Conservation (phyloP, 2,888 invertebrate genomes). For the Cephus rjabovi region DNA sequence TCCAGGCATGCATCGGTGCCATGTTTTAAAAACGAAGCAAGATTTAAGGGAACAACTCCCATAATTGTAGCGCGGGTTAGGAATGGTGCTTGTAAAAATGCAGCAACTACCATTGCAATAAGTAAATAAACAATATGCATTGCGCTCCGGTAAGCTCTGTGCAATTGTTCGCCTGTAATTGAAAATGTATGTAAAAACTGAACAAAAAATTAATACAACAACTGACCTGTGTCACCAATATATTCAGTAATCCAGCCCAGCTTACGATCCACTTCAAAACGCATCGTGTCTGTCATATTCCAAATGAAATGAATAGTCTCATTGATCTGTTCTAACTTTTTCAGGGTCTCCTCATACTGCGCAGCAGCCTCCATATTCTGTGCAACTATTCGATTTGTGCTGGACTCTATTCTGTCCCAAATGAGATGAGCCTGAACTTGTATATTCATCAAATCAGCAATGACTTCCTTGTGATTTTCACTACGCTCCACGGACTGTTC, state of each 20-base stretch:
- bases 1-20: slow-evolving; percentile 57
- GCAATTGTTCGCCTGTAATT: slow-evolving; percentile 54
- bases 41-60: slow-evolving; percentile 58
- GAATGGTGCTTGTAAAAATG: slow-evolving; percentile 60
- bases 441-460: slow-evolving; percentile 70
- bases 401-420: slow-evolving; percentile 69
- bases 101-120: slow-evolving; percentile 58
- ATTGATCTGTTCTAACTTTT: slow-evolving; percentile 69
- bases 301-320: slow-evolving; percentile 66
- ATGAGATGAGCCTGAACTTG: slow-evolving; percentile 70
- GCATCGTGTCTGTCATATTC: slow-evolving; percentile 55
- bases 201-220: slow-evolving; percentile 5
- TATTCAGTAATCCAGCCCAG: slow-evolving; percentile 60
- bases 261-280: slow-evolving; percentile 56
- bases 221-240: slow-evolving; percentile 56
- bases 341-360: slow-evolving; percentile 68
- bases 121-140: slow-evolving; percentile 57
- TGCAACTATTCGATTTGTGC: slow-evolving; percentile 62
- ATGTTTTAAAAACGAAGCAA: slow-evolving; percentile 56
- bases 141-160: slow-evolving; percentile 48
- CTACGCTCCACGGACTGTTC: slow-evolving; percentile 68
- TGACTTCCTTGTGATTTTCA: slow-evolving; percentile 69
- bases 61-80: slow-evolving; percentile 57
- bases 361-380: slow-evolving; percentile 67
- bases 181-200: slow-evolving; percentile 8